A percentile compares a stretch with the other conserved stretches of the same genome.
phyloP scores from a whole-genome alignment of 2,888 invertebrate species.

The Drosophila robusta region DNA sequence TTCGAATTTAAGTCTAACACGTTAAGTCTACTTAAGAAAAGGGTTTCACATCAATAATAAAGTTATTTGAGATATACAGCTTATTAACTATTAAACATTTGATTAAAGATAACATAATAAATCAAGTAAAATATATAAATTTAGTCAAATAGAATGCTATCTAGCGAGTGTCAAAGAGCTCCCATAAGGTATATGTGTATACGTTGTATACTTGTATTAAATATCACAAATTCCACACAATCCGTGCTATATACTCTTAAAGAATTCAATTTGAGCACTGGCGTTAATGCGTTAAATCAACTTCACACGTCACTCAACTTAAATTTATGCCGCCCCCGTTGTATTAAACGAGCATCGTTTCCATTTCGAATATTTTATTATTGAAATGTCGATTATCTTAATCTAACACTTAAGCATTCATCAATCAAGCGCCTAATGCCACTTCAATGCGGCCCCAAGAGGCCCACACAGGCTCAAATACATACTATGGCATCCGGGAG shows the following conservation, averaged over 20 bases:
- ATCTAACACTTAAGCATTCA: constrained; percentile 72
- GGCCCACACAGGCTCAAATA: constrained; percentile 13
- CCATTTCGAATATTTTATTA: constrained; percentile 57
- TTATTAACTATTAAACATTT: neutral
- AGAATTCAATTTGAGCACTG: constrained; percentile 15
- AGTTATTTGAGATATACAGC: no score
- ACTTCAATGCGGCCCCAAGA: constrained; percentile 52
- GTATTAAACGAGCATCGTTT: constrained; percentile 24
- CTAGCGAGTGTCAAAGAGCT: neutral
- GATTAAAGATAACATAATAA: no score
- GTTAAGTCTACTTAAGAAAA: no score
- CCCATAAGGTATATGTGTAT: neutral
- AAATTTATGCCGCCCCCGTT: constrained; percentile 32
- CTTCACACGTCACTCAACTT: constrained; percentile 50
- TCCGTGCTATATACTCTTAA: neutral
- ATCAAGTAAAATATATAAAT: neutral
- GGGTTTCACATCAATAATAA: no score
- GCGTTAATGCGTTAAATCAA: constrained; percentile 32
- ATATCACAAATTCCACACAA: neutral
- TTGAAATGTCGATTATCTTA: constrained; percentile 81
- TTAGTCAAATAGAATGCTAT: neutral
- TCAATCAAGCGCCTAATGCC: constrained; percentile 76
- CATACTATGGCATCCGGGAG: constrained; percentile 29
- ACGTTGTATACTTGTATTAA: neutral
- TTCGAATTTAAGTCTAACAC: no score